Evolutionary conservation across 2,888 invertebrate genomes (phyloP), one percentile per base, ranked within the genome.

Genomic region (Lithophane ornitopus): DNA sequence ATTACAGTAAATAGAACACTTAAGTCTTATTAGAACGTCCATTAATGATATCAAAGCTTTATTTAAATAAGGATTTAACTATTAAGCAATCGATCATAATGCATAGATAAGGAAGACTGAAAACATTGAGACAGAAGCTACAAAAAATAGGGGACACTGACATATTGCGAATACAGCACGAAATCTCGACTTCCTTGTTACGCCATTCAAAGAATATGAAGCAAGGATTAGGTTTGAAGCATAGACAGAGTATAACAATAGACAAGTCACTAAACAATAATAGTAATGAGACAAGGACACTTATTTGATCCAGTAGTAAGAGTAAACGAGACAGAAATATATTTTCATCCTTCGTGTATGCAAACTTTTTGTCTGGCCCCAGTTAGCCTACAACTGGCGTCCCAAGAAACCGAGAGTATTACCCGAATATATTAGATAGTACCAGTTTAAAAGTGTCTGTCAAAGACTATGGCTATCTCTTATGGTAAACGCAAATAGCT

Each of bases 101-200:
- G 34, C 14, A 6, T 1, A 61, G 28, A 78, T 26, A 73, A 28
- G 19, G n/a, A 70, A 61, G 56, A 59, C 19, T 34, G 41, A 56
- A 74, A 74, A 59, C 28, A 44, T 75, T 80, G n/a, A 65, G 34
- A 81, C 74, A 74, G 61, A 58, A 58, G 16, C 56, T 39, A 65
- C 28, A 56, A 80, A 73, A 82, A 66, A 44, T 58, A 67, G 52
- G 34, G 56, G 71, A 74, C 54, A 74, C 19, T 67, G 69, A 22
- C 63, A 46, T 61, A 49, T 22, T 22, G 49, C 49, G 49, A 8
- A 49, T 22, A 22, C 49, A 22, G 9, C 52, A 72, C 72, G 52
- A 69, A 66, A 46, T 58, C 63, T 62, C 34, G 19, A 81, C 70
- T 81, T 82, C 72, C 71, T 81, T 65, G 72, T 84, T 82, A 85